These are phyloP conservation scores for Melanotaenia maccullochi DNA, from an alignment of 2,797 vertebrate genomes.

Conservation along the genomic window DNA sequence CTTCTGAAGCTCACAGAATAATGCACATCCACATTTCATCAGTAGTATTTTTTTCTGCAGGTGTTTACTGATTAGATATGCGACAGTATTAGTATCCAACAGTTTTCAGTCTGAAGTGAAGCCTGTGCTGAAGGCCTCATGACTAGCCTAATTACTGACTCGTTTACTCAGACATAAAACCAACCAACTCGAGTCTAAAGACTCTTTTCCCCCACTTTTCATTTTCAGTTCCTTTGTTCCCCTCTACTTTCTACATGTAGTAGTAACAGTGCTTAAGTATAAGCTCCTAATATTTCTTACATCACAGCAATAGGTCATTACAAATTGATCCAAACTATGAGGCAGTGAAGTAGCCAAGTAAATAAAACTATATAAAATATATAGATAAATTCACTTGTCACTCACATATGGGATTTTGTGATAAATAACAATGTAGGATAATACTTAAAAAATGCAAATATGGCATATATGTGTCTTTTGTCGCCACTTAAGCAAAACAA, in stretches of 20 bases:
- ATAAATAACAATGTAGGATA: too few relatives aligned
- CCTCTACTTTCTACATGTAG: neutral
- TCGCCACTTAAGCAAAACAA: neutral
- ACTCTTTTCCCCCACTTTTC: slow-evolving; percentile 1
- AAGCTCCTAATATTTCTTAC: neutral
- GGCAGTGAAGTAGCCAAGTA: neutral
- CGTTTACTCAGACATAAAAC: slow-evolving; percentile 9
- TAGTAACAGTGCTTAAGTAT: neutral
- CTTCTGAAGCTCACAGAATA: slow-evolving; percentile 14
- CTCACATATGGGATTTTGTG: too few relatives aligned
- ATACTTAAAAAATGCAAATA: neutral
- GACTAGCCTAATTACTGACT: slow-evolving; percentile 30
- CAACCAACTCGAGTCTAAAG: neutral
- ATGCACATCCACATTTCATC: slow-evolving; percentile 24
- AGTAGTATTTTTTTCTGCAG: slow-evolving; percentile 18
- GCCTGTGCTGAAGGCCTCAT: slow-evolving; percentile 11
- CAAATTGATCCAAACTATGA: neutral
- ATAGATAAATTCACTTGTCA: too few relatives aligned
- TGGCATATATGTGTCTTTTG: neutral
- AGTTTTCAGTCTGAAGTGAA: slow-evolving; percentile 25
- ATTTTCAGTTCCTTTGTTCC: slow-evolving; percentile 6
- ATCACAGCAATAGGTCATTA: neutral
- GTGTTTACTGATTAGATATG: slow-evolving; percentile 26
- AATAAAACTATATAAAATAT: too few relatives aligned
- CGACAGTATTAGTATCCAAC: neutral